Evolutionary conservation across 2,888 invertebrate species (phyloP), one percentile per base, ranked within the genome.

Genomic region (Emmelina monodactyla): DNA sequence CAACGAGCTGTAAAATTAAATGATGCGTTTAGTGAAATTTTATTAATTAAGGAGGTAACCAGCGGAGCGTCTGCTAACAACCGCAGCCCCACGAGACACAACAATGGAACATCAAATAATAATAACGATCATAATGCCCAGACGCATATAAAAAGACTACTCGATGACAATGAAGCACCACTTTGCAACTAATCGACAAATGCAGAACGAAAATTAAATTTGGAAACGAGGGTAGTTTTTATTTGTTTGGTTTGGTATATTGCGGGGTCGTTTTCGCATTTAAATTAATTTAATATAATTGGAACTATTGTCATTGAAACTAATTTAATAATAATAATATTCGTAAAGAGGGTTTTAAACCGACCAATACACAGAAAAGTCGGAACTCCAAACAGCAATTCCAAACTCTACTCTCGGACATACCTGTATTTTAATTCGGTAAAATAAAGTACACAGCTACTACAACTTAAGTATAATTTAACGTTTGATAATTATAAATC

Each of bases 1-100:
- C 68, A 79, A 76, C 76, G 72, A 72, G 76, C 14, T 29, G 25
- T 79, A 60, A 78, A 78, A 79, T 78, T 79, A 78, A 78, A 79
- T 79, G 78, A 79, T 75, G 63, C 79, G 75, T 78, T 78, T 75
- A 72, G 51, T 68, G 65, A 76, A 72, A 78, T 25, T 25, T 25
- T n/a, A 25, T 73, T 79, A 79, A 79, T 78, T 79, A 79, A 78
- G 59, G 66, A 72, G 64, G 61, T 64, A 67, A 51, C 61, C 79
- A 72, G 66, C 75, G 76, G 63, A 69, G 65, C 79, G 76, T 58
- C 56, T 58, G 62, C 56, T 61, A 57, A 57, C 60, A 58, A 56
- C 62, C 61, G 58, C 62, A 53, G 47, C 59, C 55, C 58, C 47
- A 43, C 44, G 36, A 37, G 47, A 31, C 40, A 43, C 40, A 46